Evolutionary conservation across 2,888 invertebrate species (phyloP).

Genomic region (Pheosia tremula): DNA sequence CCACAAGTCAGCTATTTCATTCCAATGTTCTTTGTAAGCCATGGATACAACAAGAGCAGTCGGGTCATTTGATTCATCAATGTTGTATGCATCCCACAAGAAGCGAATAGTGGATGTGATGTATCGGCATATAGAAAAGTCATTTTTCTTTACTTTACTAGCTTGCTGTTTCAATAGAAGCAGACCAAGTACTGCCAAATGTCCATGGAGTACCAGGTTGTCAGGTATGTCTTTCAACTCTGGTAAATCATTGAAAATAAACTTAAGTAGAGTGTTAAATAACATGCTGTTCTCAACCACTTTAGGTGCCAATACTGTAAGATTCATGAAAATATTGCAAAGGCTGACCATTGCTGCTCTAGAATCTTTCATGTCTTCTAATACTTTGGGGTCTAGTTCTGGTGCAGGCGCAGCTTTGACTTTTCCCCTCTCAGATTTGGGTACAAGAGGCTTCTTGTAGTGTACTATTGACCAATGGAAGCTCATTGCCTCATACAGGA

Average conservation of each 20-base stretch:
- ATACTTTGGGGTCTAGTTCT: slow-evolving; percentile 88
- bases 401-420: slow-evolving; percentile 90
- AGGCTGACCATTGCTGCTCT: slow-evolving; percentile 93
- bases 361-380: slow-evolving; percentile 94
- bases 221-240: slow-evolving; percentile 93
- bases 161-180: slow-evolving; percentile 93
- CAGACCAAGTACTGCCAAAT: slow-evolving; percentile 92
- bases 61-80: slow-evolving; percentile 94
- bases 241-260: slow-evolving; percentile 93
- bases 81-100: slow-evolving; percentile 96
- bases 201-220: slow-evolving; percentile 93
- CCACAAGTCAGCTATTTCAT: slow-evolving; percentile 96
- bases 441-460: slow-evolving; percentile 92
- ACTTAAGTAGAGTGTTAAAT: slow-evolving; percentile 92
- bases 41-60: slow-evolving; percentile 92
- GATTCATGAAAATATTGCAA: slow-evolving; percentile 96
- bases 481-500: slow-evolving; percentile 90
- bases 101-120: slow-evolving; percentile 95
- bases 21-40: slow-evolving; percentile 94
- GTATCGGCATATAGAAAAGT: slow-evolving; percentile 94
- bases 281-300: slow-evolving; percentile 90
- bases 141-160: slow-evolving; percentile 93
- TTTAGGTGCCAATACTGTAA: slow-evolving; percentile 94
- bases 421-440: slow-evolving; percentile 91
- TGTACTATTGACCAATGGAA: slow-evolving; percentile 95